Conservation (phyloP, 1,140 invertebrate species). For the Cryptotermes secundus region DNA sequence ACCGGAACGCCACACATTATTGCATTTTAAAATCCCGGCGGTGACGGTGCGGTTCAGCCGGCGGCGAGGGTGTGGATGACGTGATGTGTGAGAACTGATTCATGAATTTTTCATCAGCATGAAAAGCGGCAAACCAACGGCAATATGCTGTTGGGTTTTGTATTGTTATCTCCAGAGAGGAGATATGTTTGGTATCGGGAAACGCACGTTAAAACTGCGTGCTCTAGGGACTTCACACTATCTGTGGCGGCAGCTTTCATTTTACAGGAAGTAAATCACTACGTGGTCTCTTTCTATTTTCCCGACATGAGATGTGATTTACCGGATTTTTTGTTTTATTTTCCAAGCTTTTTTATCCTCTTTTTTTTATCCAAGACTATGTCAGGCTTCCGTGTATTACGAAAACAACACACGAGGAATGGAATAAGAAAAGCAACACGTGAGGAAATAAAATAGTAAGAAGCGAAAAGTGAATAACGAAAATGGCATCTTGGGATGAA, state of each 20-base stretch:
- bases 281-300: background rate
- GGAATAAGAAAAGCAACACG: conserved; percentile 13
- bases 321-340: background rate
- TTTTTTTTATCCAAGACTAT: background rate
- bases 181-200: background rate
- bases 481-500: background rate
- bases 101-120: conserved; percentile 27
- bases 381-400: background rate
- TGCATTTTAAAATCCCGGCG: background rate
- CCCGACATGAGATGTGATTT: background rate
- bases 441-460: background rate
- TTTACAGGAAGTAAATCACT: background rate
- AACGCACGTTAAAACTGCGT: background rate
- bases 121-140: conserved; percentile 1
- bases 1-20: conserved; percentile 5
- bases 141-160: background rate
- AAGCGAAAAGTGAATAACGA: background rate
- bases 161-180: background rate
- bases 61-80: background rate
- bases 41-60: background rate
- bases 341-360: background rate
- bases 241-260: background rate
- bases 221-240: background rate
- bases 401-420: background rate
- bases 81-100: conserved; percentile 27